phyloP scores from a whole-genome alignment of 2,888 invertebrate genomes.

The Andrena chrysosceles region DNA sequence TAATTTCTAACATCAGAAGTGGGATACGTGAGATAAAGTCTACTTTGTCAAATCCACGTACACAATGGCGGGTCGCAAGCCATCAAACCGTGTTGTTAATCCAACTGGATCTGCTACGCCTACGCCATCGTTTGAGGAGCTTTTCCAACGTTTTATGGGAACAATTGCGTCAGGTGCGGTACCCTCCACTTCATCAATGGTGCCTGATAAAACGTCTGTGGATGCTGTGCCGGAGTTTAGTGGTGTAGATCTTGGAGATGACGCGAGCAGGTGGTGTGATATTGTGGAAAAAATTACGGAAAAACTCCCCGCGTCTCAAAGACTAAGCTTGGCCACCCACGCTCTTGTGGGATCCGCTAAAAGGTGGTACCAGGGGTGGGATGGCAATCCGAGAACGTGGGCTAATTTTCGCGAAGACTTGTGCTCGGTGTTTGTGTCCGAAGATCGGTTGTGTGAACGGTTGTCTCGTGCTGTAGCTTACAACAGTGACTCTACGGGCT shows the following conservation, averaged over 20 bases:
- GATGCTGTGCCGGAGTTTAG: constrained; percentile 9
- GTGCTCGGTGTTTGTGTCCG: constrained; percentile 16
- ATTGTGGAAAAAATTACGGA: constrained; percentile 2
- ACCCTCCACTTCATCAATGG: neutral
- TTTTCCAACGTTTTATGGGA: neutral
- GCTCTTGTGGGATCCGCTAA: constrained; percentile 14
- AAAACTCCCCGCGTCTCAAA: neutral
- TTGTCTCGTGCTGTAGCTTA: constrained; percentile 10
- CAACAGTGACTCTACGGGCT: neutral
- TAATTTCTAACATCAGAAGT: constrained; percentile 15
- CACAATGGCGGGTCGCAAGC: neutral
- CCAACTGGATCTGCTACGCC: neutral
- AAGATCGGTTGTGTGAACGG: constrained; percentile 8
- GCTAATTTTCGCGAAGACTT: constrained; percentile 17
- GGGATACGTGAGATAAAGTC: neutral
- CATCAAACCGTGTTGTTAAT: no score
- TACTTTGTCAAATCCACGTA: neutral
- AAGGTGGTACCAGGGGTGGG: constrained; percentile 19
- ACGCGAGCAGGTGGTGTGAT: constrained; percentile 18
- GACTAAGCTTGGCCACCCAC: neutral
- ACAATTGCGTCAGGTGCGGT: neutral
- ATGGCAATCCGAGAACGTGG: constrained; percentile 32
- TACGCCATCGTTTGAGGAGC: neutral
- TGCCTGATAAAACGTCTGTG: neutral
- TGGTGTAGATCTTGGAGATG: constrained; percentile 25